phyloP scores from a whole-genome alignment of 1,140 invertebrate species.

The Homarus americanus region DNA sequence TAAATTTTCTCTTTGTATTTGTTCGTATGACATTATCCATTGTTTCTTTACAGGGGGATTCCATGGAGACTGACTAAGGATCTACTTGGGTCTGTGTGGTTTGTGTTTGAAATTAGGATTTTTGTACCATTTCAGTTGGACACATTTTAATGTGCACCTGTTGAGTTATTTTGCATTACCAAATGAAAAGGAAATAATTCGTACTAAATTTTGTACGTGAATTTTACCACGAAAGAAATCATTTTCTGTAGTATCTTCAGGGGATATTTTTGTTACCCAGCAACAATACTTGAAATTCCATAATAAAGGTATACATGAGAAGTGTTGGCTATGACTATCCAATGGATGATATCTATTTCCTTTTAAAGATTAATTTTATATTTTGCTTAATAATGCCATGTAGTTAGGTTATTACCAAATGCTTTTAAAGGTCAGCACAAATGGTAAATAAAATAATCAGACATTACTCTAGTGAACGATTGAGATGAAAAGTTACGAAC shows the following conservation, averaged over 20 bases:
- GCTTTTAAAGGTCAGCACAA: too few relatives aligned
- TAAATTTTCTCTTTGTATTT: too few relatives aligned
- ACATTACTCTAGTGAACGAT: too few relatives aligned
- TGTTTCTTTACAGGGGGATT: slow-evolving; percentile 56
- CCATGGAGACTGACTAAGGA: slow-evolving; percentile 65
- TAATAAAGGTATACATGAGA: neutral
- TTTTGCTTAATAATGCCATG: too few relatives aligned
- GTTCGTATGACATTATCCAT: neutral
- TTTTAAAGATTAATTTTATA: too few relatives aligned
- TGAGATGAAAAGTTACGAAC: too few relatives aligned
- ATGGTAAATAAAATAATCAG: too few relatives aligned
- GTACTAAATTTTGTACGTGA: neutral
- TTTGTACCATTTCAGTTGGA: neutral
- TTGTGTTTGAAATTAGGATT: neutral
- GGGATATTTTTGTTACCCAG: neutral
- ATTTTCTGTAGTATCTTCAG: neutral
- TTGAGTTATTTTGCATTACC: neutral
- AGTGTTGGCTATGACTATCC: too few relatives aligned
- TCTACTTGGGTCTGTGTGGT: neutral
- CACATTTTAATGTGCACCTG: neutral
- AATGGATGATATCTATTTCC: too few relatives aligned
- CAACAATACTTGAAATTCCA: neutral
- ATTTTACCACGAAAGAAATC: neutral
- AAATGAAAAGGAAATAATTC: neutral
- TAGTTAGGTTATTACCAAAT: too few relatives aligned